Evolutionary conservation across 92 coral and sea anemone genomes (phyloP).

Genomic region (Epizoanthus ramosus): DNA sequence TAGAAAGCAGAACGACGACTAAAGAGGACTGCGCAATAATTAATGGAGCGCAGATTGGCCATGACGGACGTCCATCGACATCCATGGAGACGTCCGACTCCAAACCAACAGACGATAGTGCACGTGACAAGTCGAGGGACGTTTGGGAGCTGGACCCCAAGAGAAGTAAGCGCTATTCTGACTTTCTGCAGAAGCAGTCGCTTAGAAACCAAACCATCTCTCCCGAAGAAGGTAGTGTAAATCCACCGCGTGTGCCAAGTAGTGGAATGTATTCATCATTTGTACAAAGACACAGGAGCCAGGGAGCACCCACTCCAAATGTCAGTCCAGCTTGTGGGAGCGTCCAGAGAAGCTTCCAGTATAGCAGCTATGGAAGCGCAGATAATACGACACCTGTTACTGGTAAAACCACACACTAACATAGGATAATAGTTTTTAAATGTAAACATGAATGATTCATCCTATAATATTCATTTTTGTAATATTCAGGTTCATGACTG

Average conservation of each 20-base stretch:
- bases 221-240: background rate
- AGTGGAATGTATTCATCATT: background rate
- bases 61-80: background rate
- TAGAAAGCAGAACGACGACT: background rate
- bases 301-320: background rate
- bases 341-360: background rate
- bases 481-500: too few species aligned
- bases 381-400: background rate
- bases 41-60: slow-evolving; percentile 1
- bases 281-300: background rate
- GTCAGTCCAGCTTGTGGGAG: background rate
- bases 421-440: background rate
- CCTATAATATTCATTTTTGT: background rate
- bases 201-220: background rate
- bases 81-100: slow-evolving; percentile 11
- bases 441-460: background rate
- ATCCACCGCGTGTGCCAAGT: background rate
- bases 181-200: slow-evolving; percentile 18
- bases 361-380: background rate
- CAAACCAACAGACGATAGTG: background rate
- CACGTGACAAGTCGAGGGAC: background rate
- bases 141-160: background rate
- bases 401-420: background rate
- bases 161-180: slow-evolving; percentile 26
- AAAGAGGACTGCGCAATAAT: slow-evolving; percentile 10